Evolutionary conservation across 2,888 invertebrate genomes (phyloP).

Genomic region (Drosophila longiperda): DNA sequence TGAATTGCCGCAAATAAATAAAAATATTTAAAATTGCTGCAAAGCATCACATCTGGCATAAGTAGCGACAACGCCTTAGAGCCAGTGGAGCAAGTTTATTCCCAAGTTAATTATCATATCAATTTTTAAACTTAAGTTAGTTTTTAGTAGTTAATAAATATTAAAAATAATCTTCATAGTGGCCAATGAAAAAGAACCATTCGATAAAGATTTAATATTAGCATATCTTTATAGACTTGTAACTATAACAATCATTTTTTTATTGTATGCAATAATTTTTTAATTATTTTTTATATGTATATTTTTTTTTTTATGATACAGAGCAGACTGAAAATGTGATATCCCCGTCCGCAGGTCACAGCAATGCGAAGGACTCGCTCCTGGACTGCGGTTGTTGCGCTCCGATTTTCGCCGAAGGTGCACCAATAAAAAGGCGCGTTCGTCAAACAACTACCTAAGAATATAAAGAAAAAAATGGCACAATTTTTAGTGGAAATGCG

Average conservation of each 20-base stretch:
- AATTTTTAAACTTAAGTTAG: not conserved
- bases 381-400: conserved; percentile 56
- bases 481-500: conserved; percentile 82
- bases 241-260: conserved; percentile 12
- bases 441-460: conserved; percentile 43
- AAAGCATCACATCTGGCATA: not conserved
- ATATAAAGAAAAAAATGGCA: conserved; percentile 58
- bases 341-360: conserved; percentile 16
- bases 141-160: not conserved
- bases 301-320: not conserved
- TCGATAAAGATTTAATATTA: not conserved
- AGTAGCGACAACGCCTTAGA: not conserved
- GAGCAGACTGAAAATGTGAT: not conserved
- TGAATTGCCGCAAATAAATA: conserved; percentile 35
- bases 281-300: conserved; percentile 8
- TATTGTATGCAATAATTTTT: conserved; percentile 5
- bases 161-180: not conserved
- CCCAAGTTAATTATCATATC: not conserved
- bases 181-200: not conserved
- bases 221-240: not conserved
- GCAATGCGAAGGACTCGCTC: conserved; percentile 37
- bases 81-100: not conserved
- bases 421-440: conserved; percentile 77
- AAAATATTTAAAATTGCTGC: not conserved
- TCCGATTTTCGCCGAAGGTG: conserved; percentile 64